phyloP scores from a whole-genome alignment of 2,888 invertebrate species.

The Nemotelus nigrinus region DNA sequence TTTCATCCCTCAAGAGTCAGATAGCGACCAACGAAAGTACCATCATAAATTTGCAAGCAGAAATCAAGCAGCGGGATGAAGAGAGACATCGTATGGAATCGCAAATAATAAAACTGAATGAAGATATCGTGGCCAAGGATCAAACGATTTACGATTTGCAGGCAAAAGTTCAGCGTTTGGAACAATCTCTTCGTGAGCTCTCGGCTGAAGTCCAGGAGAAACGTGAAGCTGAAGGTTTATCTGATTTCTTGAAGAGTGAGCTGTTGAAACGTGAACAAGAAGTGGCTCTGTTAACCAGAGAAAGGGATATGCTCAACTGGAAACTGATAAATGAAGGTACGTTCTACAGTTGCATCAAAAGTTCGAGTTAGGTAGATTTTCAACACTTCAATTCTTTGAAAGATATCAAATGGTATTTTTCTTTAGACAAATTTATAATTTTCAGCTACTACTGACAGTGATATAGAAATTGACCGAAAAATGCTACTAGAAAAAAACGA shows the following conservation, averaged over 20 bases:
- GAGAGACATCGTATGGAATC: constrained; percentile 1
- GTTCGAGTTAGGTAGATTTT: background rate
- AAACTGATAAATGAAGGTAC: constrained; percentile 25
- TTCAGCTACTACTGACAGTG: background rate
- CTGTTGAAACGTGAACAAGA: constrained; percentile 19
- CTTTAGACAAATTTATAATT: background rate
- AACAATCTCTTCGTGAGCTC: background rate
- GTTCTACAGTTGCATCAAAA: background rate
- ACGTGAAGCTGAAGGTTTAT: background rate
- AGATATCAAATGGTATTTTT: background rate
- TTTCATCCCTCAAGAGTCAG: background rate
- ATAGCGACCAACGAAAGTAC: background rate
- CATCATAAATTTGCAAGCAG: background rate
- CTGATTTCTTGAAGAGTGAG: constrained; percentile 2
- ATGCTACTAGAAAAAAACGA: background rate
- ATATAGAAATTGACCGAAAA: background rate
- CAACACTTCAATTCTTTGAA: background rate
- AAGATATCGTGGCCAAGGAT: constrained; percentile 14
- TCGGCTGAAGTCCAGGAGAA: background rate
- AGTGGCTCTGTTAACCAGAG: background rate
- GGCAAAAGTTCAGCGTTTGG: background rate
- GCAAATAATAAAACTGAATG: constrained; percentile 18
- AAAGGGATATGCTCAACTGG: constrained; percentile 19
- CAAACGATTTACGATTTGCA: constrained; percentile 11
- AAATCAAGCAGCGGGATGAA: constrained; percentile 7